Base-by-base conservation (phyloP, 2,888 invertebrate genomes). In the Torymus aiolomorphi region DNA sequence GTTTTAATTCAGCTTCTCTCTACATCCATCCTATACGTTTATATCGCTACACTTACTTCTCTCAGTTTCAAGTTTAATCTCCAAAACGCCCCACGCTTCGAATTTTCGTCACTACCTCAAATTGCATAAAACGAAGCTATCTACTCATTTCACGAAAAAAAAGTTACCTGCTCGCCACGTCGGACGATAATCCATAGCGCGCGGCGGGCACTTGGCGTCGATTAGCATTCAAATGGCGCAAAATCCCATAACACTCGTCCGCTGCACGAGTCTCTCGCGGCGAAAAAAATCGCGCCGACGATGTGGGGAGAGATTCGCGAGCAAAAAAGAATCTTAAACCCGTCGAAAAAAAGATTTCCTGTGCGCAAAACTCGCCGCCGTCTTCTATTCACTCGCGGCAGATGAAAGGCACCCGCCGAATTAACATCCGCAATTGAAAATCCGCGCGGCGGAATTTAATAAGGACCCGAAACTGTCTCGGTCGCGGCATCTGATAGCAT, bases 361-460 rank as follows among this genome's bases (percentile, higher is more conserved):
- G 16, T 18, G n/a, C 18, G 61, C 42, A 71, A 24, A 59, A 24
- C 16, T 31, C 72, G 72, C 62, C 49, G 24, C 57, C 51, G n/a
- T 59, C 24, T 71, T 11, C 66, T 49, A 61, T 80, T 74, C 67
- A 70, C 20, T 52, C 5, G 69, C 5, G 69, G 31, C 8, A 70
- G 78, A 81, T 81, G 71, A 81, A 81, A 81, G 31, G 70, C 31
- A 8, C 31, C 76, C 81, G 81, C 78, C 51, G 78, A 79, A 81
- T 81, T 79, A 79, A 76, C 79, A 76, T 81, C 78, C 31, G 31
- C 31, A 51, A 79, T 81, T 78, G 79, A 76, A 76, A 81, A 81
- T 61, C 69, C 79, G 61, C 75, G 71, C 75, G 71, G 65, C 79
- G 31, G 76, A 81, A 73, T 81, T 81, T 76, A 81, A 78, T 76